Conservation (phyloP, 2,888 invertebrate species). For the Isoperla grammatica region DNA sequence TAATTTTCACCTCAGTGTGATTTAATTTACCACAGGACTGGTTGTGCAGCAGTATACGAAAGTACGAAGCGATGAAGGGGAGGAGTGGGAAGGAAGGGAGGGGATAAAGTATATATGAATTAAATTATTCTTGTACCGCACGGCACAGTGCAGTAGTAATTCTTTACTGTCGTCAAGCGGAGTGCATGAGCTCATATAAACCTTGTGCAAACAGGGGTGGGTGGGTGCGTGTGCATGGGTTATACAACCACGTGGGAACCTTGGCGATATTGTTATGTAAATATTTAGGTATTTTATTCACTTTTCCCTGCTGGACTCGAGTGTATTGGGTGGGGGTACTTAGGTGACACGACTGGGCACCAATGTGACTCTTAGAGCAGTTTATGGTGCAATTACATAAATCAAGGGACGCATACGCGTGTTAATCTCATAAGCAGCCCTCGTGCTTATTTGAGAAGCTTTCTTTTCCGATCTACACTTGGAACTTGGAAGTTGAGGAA, state of each 20-base stretch:
- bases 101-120: conserved; percentile 16
- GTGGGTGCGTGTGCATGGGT: background rate
- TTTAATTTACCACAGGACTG: conserved; percentile 26
- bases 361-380: no score
- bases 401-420: no score
- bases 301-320: no score
- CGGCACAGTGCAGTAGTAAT: background rate
- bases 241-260: background rate
- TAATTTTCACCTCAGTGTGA: conserved; percentile 30
- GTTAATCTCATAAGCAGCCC: no score
- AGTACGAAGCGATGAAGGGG: background rate
- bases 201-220: conserved; percentile 7
- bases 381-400: no score
- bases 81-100: background rate
- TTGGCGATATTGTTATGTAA: no score
- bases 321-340: no score
- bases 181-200: background rate
- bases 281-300: no score
- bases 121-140: conserved; percentile 9
- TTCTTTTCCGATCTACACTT: no score
- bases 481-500: no score
- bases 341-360: no score
- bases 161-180: conserved; percentile 9
- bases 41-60: background rate
- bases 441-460: no score